Conservation (phyloP, 2,797 vertebrate species). For the Mustela erminea region DNA sequence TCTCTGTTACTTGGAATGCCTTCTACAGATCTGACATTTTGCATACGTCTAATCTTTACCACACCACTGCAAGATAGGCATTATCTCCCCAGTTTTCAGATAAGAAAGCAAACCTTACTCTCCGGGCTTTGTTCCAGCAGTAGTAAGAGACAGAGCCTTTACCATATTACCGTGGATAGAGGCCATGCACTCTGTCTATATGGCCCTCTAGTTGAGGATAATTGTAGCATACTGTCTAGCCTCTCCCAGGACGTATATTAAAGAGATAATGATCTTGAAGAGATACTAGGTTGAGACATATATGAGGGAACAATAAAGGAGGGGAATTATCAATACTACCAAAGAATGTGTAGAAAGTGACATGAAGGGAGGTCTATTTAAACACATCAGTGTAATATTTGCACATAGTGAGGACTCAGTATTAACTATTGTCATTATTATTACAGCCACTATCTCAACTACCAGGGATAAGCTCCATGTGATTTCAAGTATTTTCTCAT, state of each 20-base stretch:
- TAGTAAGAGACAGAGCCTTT: neutral
- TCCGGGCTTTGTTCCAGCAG: too few species aligned
- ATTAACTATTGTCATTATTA: fast-evolving
- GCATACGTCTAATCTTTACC: neutral
- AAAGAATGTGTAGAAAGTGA: neutral
- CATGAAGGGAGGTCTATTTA: neutral
- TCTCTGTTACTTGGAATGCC: neutral
- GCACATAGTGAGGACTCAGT: neutral
- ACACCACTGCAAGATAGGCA: neutral
- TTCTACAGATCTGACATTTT: neutral
- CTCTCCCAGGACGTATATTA: neutral
- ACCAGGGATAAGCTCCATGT: too few species aligned
- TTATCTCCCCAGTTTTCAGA: neutral
- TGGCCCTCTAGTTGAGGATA: fast-evolving
- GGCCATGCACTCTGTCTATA: neutral
- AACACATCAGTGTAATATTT: fast-evolving
- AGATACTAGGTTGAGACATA: neutral
- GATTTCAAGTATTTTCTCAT: neutral
- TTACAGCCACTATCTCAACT: neutral
- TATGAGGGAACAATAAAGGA: neutral
- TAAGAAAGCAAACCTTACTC: neutral
- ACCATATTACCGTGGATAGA: neutral
- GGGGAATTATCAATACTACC: neutral
- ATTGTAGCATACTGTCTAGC: neutral
- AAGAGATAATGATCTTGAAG: neutral